Base-by-base conservation (phyloP, 2,888 invertebrate genomes). In the Drosophila hamatofila region DNA sequence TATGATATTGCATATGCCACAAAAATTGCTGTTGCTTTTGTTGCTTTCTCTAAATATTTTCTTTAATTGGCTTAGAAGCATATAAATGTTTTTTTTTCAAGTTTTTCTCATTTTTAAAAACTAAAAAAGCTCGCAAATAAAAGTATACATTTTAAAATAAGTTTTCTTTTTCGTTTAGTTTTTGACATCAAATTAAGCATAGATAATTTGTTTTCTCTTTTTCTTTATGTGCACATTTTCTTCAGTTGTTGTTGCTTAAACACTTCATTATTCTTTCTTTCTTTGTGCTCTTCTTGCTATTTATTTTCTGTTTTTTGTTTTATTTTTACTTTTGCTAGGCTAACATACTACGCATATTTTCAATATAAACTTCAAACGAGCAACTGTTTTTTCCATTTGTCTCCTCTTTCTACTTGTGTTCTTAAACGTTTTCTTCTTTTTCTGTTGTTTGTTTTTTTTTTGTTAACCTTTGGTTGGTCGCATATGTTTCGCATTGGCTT, bases 381-480 rank as follows among this genome's bases (percentile, higher is more conserved):
- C 58, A 27, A 48, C 37, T 52, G n/a, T 35, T 21, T 37, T 27
- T 23, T 6, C 46, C 21, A 42, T 55, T 54, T 39, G 37, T 68
- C 21, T 52, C 16, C 48, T 39, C 23, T 48, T 57, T 65, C 30
- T 60, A 46, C n/a, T 57, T 35, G 33, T 30, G 33, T 59, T 62
- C 49, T 57, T 63, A 48, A 60, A 65, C 54, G 44, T 59, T 59
- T 39, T 54, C 23, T 59, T 55, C 33, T 11, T 8, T 46, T 9
- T 44, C 23, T 44, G 21, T 44, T 48, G 27, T 48, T 48, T 49
- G 48, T 49, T 49, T 52, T 16, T 35, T 64, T 66, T 85, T 85
- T 88, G 88, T 85, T 85, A 88, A 88, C 88, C 86, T 85, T 82
- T 80, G 83, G 83, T 85, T 88, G 88, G 88, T 85, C 85, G 85